Evolutionary conservation across 2,797 vertebrate species (phyloP).

Genomic region (Muraenolepis orangiensis): DNA sequence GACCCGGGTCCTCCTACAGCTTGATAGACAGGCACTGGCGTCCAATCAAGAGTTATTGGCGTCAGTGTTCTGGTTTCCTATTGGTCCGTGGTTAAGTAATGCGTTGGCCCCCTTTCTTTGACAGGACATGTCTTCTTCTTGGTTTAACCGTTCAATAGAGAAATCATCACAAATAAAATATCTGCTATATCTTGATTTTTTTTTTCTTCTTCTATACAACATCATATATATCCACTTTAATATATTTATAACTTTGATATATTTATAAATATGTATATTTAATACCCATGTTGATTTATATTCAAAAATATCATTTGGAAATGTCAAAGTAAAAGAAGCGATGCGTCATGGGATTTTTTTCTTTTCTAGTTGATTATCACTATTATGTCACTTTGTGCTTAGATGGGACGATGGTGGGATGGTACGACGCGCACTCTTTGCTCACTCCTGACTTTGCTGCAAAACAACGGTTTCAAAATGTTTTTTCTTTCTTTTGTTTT

Average conservation of each 20-base stretch:
- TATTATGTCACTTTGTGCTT: slow-evolving; percentile 34
- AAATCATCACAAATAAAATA: slow-evolving; percentile 50
- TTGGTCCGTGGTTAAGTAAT: slow-evolving; percentile 31
- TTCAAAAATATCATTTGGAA: slow-evolving; percentile 54
- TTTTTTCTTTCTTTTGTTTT: slow-evolving; percentile 5
- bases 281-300: slow-evolving; percentile 32
- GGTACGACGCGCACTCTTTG: slow-evolving; percentile 48
- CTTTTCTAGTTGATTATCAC: slow-evolving; percentile 15
- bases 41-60: slow-evolving; percentile 41
- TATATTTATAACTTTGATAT: slow-evolving; percentile 24
- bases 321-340: slow-evolving; percentile 37
- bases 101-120: slow-evolving; percentile 26
- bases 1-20: slow-evolving; percentile 30
- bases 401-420: slow-evolving; percentile 37
- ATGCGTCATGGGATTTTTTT: slow-evolving; percentile 18
- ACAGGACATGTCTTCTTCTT: slow-evolving; percentile 33
- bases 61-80: slow-evolving; percentile 29
- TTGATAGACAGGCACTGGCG: slow-evolving; percentile 48
- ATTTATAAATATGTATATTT: background rate
- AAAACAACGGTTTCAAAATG: slow-evolving; percentile 40
- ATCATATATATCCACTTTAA: slow-evolving; percentile 52
- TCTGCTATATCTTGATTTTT: slow-evolving; percentile 30
- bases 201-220: slow-evolving; percentile 50
- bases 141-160: slow-evolving; percentile 37
- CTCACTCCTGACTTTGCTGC: slow-evolving; percentile 37